Conservation (phyloP, 2,888 invertebrate species). For the Chironomus tentans region DNA sequence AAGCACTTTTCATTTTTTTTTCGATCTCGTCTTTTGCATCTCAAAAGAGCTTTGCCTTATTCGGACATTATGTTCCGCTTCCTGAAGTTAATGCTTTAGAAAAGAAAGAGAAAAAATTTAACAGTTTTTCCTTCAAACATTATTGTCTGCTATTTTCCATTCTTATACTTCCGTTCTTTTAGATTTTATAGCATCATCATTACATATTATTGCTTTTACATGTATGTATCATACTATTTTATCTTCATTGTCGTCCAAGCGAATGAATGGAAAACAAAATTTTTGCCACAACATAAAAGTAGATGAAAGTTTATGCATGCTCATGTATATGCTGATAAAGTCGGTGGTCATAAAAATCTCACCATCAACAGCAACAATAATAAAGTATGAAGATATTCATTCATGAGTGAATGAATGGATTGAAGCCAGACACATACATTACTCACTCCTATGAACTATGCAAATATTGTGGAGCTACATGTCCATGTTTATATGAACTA, state of each 20-base stretch:
- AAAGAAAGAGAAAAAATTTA: not conserved
- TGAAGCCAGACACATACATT: constrained; percentile 2
- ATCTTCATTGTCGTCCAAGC: not conserved
- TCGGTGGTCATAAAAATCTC: not conserved
- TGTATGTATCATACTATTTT: not conserved
- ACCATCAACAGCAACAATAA: not conserved
- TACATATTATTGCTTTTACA: not conserved
- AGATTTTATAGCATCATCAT: not conserved
- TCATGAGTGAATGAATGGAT: not conserved
- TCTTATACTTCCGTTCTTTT: not conserved
- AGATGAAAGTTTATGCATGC: not conserved
- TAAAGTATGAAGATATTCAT: not conserved
- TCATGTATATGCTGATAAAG: not conserved
- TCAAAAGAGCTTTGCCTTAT: not conserved
- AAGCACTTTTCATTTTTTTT: not conserved
- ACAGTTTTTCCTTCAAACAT: not conserved
- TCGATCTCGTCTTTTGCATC: not conserved
- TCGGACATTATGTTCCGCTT: not conserved
- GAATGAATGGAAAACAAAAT: not conserved
- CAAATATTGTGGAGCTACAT: not conserved
- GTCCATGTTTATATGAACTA: too few relatives aligned
- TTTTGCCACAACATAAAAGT: not conserved
- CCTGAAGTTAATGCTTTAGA: not conserved
- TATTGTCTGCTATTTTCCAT: not conserved
- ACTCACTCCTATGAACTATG: not conserved